Base-by-base conservation (phyloP, 2,797 vertebrate genomes). In the Rhinoraja longicauda region DNA sequence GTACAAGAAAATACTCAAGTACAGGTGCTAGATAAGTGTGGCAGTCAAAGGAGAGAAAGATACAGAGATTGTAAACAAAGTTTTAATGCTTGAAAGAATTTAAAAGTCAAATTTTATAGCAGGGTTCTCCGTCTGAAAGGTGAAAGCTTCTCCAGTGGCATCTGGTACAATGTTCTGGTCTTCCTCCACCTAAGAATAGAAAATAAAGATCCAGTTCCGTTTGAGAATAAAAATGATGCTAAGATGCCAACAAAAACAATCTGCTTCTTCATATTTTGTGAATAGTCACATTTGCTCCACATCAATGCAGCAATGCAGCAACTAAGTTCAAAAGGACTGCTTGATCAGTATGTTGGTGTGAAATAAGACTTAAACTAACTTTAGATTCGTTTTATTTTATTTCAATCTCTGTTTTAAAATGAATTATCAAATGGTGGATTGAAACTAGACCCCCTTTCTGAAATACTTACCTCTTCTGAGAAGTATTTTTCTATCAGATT, bases 401-500 rank as follows among this genome's bases (percentile, higher is more conserved):
- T 72, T 24, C 64, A 67, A 9, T 39, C 62, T 4, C 2, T 17
- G 13, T 29, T 5, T 90, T 5, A 15, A 90, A 59, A 62, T n/a
- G 15, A 57, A 36, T 45, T n/a, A 67, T 39, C 53, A 90, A 45
- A 7, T 15, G 59, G 0, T 76, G 17, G 26, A 70, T 15, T 75
- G 64, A 75, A 73, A 75, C 86, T 4, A 53, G 36, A 26, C 12
- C 6, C 53, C 8, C 29, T 24, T 70, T 39, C 70, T 75, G 2
- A 1, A 39, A 67, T 32, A 94, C 97, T 93, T 91, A 99, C 98
- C 96, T 99, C 98, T 62, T 96, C 97, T 92, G 98, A 98, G 95
- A 99, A 99, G 82, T 99, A 99, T 93, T 99, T 99, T 94, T 99
- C 98, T 90, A 99, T 99, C 72, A 99, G 95, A 93, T 96, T 97